Evolutionary conservation across 2,888 invertebrate species (phyloP).

Genomic region (Eupelmus urozonus): DNA sequence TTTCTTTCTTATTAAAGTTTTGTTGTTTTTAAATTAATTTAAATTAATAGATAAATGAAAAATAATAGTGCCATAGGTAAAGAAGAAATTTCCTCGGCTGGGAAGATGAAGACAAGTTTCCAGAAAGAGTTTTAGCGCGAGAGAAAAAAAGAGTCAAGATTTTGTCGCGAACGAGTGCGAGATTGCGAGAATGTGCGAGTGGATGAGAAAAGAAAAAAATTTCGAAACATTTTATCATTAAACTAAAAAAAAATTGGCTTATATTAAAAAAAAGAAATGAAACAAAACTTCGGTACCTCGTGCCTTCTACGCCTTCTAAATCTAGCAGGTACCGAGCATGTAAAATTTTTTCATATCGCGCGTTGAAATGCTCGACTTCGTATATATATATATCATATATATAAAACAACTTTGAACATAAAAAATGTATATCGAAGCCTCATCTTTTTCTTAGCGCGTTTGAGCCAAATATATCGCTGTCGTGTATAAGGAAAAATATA

Average conservation of each 20-base stretch:
- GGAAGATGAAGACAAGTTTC: slow-evolving; percentile 30
- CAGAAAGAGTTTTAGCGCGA: slow-evolving; percentile 41
- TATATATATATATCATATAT: not conserved
- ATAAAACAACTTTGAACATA: too few relatives aligned
- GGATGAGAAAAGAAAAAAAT: slow-evolving; percentile 32
- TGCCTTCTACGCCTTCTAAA: slow-evolving; percentile 72
- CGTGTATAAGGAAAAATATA: too few relatives aligned
- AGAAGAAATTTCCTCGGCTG: slow-evolving; percentile 24
- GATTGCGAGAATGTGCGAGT: slow-evolving; percentile 35
- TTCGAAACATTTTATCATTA: slow-evolving; percentile 51
- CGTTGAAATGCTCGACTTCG: slow-evolving; percentile 18
- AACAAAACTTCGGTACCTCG: slow-evolving; percentile 67
- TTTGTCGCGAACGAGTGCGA: slow-evolving; percentile 32
- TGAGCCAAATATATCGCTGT: slow-evolving; percentile 33
- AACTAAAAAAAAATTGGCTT: slow-evolving; percentile 58
- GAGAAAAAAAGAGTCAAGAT: slow-evolving; percentile 14
- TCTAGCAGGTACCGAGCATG: slow-evolving; percentile 49
- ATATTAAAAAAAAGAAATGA: slow-evolving; percentile 53
- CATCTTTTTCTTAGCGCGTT: slow-evolving; percentile 44
- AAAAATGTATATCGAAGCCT: slow-evolving; percentile 23
- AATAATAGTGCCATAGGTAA: slow-evolving; percentile 43
- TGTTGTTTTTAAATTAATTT: too few relatives aligned
- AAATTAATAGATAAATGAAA: too few relatives aligned
- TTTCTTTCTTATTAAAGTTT: too few relatives aligned
- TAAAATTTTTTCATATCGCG: slow-evolving; percentile 3